Percentiles rank a stretch among this genome's conserved stretches.
Evolutionary conservation across 1,140 invertebrate species (phyloP).

Genomic region (Maconellicoccus hirsutus): DNA sequence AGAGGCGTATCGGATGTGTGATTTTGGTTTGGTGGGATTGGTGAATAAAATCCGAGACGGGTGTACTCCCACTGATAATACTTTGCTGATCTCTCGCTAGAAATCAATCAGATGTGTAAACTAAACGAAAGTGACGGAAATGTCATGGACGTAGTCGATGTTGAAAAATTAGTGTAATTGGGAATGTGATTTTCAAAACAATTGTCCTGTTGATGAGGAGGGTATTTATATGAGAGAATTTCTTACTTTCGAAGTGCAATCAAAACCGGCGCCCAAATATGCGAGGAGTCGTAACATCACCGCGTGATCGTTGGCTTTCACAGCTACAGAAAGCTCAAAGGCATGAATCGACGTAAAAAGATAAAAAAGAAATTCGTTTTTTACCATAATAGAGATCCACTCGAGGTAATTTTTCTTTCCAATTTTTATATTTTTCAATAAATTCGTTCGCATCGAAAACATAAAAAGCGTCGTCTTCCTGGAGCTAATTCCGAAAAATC

Average conservation of each 20-base stretch:
- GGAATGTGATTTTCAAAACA: too few relatives aligned
- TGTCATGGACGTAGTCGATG: too few relatives aligned
- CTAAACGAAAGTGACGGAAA: too few relatives aligned
- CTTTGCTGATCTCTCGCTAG: constrained; percentile 77
- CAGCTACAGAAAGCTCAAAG: constrained; percentile 50
- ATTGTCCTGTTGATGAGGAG: too few relatives aligned
- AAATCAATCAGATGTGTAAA: too few relatives aligned
- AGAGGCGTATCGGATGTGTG: constrained; percentile 78
- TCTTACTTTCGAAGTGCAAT: constrained; percentile 86
- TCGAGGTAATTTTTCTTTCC: constrained; percentile 73
- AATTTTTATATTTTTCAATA: constrained; percentile 68
- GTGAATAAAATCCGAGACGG: constrained; percentile 87
- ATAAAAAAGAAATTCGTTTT: constrained; percentile 25
- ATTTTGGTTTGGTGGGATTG: constrained; percentile 90
- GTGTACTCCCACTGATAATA: constrained; percentile 66
- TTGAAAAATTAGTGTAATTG: too few relatives aligned
- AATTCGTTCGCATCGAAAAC: constrained; percentile 83
- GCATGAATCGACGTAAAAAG: constrained; percentile 26
- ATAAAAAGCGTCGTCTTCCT: constrained; percentile 74
- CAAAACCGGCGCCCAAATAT: constrained; percentile 78
- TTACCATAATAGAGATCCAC: constrained; percentile 88
- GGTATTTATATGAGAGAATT: too few relatives aligned
- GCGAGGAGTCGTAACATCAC: constrained; percentile 71
- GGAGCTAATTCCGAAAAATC: too few relatives aligned
- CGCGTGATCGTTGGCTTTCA: constrained; percentile 90